Evolutionary conservation across 2,113 vertebrate genomes (phyloP).

Genomic region (Pachyramphus minor): DNA sequence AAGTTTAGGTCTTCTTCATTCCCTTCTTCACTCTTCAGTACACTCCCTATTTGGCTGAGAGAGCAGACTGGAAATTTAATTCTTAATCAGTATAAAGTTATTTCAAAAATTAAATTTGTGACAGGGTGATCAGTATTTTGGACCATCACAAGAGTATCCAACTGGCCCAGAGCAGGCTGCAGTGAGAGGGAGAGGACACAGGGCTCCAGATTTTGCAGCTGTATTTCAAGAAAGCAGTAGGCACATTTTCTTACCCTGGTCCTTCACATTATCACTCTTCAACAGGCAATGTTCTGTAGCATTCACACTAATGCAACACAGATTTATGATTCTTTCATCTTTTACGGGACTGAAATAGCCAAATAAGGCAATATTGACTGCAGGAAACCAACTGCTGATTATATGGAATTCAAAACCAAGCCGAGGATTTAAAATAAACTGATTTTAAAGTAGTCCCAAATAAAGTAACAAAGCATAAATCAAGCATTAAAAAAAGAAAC

Average conservation of each 20-base stretch:
- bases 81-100: background rate
- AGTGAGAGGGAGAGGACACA: background rate
- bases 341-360: background rate
- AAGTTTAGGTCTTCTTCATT: background rate
- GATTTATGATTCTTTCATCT: background rate
- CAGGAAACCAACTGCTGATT: conserved; percentile 8
- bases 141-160: background rate
- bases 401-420: background rate
- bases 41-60: background rate
- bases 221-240: background rate
- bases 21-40: background rate
- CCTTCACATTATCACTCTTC: background rate
- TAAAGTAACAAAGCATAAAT: conserved; percentile 39
- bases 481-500: background rate
- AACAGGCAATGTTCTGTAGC: background rate
- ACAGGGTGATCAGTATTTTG: background rate
- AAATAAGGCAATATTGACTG: conserved; percentile 18
- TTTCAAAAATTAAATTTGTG: background rate
- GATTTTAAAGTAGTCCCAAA: conserved; percentile 11
- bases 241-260: background rate
- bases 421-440: background rate
- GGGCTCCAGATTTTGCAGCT: background rate
- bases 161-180: background rate
- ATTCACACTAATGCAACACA: background rate
- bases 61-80: background rate